phyloP scores from a whole-genome alignment of 2,113 vertebrate genomes.

The Elephas maximus region DNA sequence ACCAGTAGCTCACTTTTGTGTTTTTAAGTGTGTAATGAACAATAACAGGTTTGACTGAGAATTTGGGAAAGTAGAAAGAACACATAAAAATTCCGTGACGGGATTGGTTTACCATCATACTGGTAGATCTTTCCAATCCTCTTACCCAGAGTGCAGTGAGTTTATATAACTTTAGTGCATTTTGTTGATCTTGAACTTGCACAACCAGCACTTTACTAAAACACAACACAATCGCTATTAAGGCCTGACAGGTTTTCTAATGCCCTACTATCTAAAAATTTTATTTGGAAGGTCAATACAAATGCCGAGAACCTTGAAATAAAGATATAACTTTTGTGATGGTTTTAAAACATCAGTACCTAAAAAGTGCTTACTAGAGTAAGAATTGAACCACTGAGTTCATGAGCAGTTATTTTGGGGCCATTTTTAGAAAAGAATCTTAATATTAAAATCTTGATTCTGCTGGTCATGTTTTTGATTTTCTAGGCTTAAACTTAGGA shows the following conservation, averaged over 20 bases:
- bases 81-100: neutral
- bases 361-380: neutral
- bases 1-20: neutral
- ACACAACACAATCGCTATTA: no score
- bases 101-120: neutral
- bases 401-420: neutral
- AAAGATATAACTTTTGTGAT: neutral
- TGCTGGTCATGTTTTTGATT: neutral
- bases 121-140: neutral
- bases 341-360: neutral
- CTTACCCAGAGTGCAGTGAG: neutral
- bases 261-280: neutral
- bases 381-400: neutral
- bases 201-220: neutral
- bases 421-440: neutral
- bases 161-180: neutral
- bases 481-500: conserved; percentile 21
- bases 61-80: neutral
- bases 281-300: conserved; percentile 2
- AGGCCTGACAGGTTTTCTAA: neutral
- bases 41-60: neutral
- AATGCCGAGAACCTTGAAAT: conserved; percentile 14
- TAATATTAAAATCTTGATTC: neutral
- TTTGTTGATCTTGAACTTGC: neutral
- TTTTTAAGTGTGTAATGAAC: neutral